Evolutionary conservation across 1,140 invertebrate species (phyloP), one percentile per base, ranked within the genome.

Genomic region (Teleogryllus occipitalis): DNA sequence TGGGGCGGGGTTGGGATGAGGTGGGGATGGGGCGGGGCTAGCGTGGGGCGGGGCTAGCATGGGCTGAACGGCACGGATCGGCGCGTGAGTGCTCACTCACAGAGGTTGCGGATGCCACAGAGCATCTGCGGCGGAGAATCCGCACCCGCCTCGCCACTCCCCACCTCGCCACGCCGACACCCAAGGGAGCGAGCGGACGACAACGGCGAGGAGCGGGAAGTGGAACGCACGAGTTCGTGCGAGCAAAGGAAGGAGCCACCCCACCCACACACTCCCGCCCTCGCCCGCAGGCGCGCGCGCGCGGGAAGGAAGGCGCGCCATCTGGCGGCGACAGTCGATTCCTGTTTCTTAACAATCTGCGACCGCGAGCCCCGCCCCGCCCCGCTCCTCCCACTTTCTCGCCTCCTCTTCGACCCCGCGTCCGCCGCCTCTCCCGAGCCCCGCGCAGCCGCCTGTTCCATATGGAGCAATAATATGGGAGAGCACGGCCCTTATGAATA

Each of bases 401-500:
- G 18, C 54, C 7, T 65, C 54, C 54, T 39, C 27, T 39, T 39
- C 27, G 27, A 2, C 27, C 27, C 54, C 10, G 10, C 7, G 2
- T 2, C 54, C 54, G 0, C 3, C 54, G 2, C 18, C 54, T 7
- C 18, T 3, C 1, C 54, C 54, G 10, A 7, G 10, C 7, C 54
- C 54, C 10, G 2, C 2, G 54, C 54, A 3, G 27, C 18, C 54
- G 2, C 54, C 2, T 65, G 54, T 65, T 65, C 54, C 54, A 65
- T 65, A 65, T 65, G 54, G 54, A 65, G 54, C 18, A 65, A 65
- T 65, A 65, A 65, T 65, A 65, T 65, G 54, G 54, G 54, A 65
- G 54, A 65, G 54, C 54, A 65, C 0, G 2, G 54, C 18, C 54
- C 54, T 65, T 65, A 65, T 65, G 7, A 65, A 7, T 65, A 65